A percentile compares a stretch with the other conserved stretches of the same genome.
These are phyloP conservation scores for Nemapogon koenigi DNA, from an alignment of 2,888 invertebrate species.

Conservation along the genomic window DNA sequence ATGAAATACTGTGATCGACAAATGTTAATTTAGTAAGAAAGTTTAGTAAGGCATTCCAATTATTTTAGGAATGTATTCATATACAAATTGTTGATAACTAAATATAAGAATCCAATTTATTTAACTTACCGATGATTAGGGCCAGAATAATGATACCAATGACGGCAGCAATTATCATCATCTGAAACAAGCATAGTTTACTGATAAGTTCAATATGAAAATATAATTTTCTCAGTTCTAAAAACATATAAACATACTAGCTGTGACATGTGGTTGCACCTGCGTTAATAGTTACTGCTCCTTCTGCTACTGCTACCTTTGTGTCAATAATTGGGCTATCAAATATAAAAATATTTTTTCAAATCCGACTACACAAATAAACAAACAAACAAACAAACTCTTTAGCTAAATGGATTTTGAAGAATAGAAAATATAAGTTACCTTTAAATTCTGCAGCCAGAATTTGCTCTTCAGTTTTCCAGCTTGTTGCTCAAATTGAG, in stretches of 20 bases:
- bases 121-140: conserved; percentile 85
- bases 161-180: conserved; percentile 92
- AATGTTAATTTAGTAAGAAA: conserved; percentile 1
- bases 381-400: neutral
- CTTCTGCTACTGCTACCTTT: neutral
- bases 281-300: neutral
- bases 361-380: too few relatives aligned
- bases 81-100: neutral
- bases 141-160: conserved; percentile 84
- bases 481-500: conserved; percentile 96
- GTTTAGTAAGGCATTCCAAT: neutral
- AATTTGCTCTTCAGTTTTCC: conserved; percentile 97
- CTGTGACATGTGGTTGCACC: too few relatives aligned
- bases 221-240: neutral
- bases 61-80: neutral
- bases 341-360: neutral
- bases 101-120: neutral
- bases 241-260: too few relatives aligned
- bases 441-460: conserved; percentile 98
- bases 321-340: neutral
- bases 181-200: conserved; percentile 46
- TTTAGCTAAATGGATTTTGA: neutral
- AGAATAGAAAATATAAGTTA: conserved; percentile 23
- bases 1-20: neutral
- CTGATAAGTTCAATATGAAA: neutral